These are phyloP conservation scores for Mesaphorura yosii DNA, from an alignment of 1,140 invertebrate species.

Conservation along the genomic window DNA sequence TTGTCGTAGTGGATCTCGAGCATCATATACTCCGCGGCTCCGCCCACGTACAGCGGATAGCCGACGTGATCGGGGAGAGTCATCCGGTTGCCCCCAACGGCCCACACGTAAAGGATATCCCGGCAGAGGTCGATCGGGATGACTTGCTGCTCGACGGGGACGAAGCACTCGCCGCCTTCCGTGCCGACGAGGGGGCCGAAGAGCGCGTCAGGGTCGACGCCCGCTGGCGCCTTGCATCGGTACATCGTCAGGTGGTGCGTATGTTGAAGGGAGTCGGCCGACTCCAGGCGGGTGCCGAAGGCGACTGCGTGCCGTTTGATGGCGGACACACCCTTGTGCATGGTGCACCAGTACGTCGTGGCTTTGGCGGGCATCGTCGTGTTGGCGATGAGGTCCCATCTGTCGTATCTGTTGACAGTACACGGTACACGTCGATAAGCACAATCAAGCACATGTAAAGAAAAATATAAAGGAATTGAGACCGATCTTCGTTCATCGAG, in stretches of 20 bases:
- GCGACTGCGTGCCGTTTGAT: slow-evolving; percentile 11
- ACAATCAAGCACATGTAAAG: too few species aligned
- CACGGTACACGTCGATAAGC: too few species aligned
- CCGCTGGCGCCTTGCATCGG: not conserved
- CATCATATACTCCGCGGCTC: not conserved
- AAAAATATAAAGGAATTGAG: too few species aligned
- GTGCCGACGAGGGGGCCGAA: not conserved
- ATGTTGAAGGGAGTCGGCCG: not conserved
- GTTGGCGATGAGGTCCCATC: slow-evolving; percentile 8
- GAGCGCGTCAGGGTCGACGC: not conserved
- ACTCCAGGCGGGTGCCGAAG: not conserved
- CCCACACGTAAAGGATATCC: not conserved
- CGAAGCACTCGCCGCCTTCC: slow-evolving; percentile 1
- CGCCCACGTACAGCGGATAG: slow-evolving; percentile 8
- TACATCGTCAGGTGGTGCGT: not conserved
- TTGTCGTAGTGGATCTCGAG: slow-evolving; percentile 13
- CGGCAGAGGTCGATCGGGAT: not conserved
- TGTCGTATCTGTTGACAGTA: too few species aligned
- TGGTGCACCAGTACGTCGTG: slow-evolving; percentile 22
- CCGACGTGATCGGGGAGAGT: slow-evolving; percentile 8
- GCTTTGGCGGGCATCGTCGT: slow-evolving; percentile 3
- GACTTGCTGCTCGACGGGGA: slow-evolving; percentile 1
- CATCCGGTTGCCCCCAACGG: slow-evolving; percentile 3
- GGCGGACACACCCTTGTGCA: slow-evolving; percentile 5
- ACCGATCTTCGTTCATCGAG: too few species aligned